Conservation (phyloP, 2,797 vertebrate species). For the Paedocypris micromegethes region DNA sequence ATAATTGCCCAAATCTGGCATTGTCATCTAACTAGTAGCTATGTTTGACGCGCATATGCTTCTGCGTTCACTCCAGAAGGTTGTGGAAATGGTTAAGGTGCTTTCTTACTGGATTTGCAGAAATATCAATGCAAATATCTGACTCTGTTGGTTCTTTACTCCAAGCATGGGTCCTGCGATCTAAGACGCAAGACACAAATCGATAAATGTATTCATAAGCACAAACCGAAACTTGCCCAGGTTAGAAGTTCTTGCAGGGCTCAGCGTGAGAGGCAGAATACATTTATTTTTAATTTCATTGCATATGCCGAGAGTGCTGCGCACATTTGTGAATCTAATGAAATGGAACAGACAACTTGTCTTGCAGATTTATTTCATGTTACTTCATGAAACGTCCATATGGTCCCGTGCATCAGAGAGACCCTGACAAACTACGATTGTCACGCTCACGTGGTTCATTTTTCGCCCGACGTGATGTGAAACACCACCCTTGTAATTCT, state of each 20-base stretch:
- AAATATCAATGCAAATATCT: constrained; percentile 1
- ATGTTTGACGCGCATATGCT: constrained; percentile 8
- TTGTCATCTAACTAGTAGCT: constrained; percentile 25
- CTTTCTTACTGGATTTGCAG: constrained; percentile 1
- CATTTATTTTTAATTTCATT: constrained; percentile 11
- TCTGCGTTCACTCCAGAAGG: constrained; percentile 4
- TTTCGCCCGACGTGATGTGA: constrained; percentile 10
- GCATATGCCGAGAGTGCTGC: constrained; percentile 21
- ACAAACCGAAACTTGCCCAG: not conserved
- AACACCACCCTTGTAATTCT: constrained; percentile 28
- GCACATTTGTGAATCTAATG: constrained; percentile 28
- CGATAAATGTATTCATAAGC: not conserved
- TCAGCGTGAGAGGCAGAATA: constrained; percentile 1
- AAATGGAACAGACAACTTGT: constrained; percentile 30
- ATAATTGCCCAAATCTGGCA: not conserved
- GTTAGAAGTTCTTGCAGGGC: constrained; percentile 15
- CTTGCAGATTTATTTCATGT: constrained; percentile 32
- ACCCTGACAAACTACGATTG: constrained; percentile 14
- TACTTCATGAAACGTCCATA: constrained; percentile 30
- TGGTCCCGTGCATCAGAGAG: constrained; percentile 9
- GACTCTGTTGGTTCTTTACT: not conserved
- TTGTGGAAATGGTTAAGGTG: not conserved
- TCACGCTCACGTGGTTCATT: constrained; percentile 3
- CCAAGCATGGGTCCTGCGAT: not conserved
- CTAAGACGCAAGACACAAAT: not conserved